Conservation (phyloP, 1,140 invertebrate species). For the Drosophila sturtevanti region DNA sequence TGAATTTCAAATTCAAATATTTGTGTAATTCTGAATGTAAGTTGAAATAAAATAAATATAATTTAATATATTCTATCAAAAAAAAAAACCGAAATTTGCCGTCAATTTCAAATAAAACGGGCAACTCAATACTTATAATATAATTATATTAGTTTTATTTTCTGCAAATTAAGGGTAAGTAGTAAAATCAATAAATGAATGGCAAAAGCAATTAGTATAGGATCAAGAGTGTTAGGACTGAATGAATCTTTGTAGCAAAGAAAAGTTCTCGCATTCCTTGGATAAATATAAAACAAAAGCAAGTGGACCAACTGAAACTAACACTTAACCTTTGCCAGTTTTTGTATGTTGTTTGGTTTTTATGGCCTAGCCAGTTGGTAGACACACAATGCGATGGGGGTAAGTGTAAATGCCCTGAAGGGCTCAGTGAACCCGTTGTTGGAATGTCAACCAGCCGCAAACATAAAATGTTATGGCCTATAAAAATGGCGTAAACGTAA, state of each 20-base stretch:
- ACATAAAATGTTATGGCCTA: constrained; percentile 48
- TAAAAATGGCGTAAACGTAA: constrained; percentile 46
- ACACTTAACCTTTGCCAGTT: constrained; percentile 46
- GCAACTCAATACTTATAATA: background rate
- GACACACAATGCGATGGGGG: background rate
- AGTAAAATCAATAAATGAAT: background rate
- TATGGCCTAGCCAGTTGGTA: constrained; percentile 4
- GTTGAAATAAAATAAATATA: too few relatives aligned
- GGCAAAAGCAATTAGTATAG: background rate
- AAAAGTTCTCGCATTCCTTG: background rate
- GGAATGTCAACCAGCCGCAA: constrained; percentile 16
- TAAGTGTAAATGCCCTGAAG: constrained; percentile 1
- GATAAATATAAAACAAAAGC: background rate
- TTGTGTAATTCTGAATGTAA: background rate
- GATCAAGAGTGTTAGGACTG: background rate
- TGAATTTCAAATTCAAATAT: background rate
- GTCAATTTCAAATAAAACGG: background rate
- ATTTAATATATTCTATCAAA: too few relatives aligned
- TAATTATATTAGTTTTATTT: background rate
- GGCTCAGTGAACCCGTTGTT: constrained; percentile 12
- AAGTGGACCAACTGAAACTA: background rate
- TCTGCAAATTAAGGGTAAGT: background rate
- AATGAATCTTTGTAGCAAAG: background rate
- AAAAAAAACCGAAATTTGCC: too few relatives aligned
- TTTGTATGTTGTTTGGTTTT: constrained; percentile 23